Percentiles rank a stretch among this genome's conserved stretches.
Evolutionary conservation across 2,888 invertebrate genomes (phyloP).

Genomic region (Macroteleia sp.): DNA sequence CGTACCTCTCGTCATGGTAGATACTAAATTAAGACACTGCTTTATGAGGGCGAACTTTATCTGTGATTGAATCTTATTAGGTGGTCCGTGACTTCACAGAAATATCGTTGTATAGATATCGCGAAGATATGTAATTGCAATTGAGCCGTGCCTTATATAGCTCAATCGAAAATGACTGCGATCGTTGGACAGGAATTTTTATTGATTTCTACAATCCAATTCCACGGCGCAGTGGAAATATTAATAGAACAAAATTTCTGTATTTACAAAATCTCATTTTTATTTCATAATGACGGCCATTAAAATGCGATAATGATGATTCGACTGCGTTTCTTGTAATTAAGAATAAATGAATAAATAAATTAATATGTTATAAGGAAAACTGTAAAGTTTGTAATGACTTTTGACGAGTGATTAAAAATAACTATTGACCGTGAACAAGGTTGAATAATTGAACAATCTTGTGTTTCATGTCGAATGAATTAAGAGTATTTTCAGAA

Average conservation of each 20-base stretch:
- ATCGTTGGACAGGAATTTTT: constrained; percentile 31
- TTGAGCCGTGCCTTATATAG: constrained; percentile 45
- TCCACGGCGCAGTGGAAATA: not conserved
- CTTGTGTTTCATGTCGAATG: no score
- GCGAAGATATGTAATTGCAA: constrained; percentile 61
- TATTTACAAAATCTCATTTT: not conserved
- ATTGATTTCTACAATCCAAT: constrained; percentile 32
- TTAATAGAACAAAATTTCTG: constrained; percentile 12
- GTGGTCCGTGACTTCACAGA: constrained; percentile 64
- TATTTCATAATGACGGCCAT: not conserved
- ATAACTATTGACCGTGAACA: no score
- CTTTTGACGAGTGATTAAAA: no score
- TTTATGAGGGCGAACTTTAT: constrained; percentile 55
- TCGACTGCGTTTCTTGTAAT: not conserved
- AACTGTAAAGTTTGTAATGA: no score
- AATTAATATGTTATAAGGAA: no score
- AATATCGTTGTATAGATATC: constrained; percentile 63
- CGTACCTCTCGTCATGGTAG: constrained; percentile 40
- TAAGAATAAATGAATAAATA: no score
- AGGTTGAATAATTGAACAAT: no score
- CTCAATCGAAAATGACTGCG: constrained; percentile 42
- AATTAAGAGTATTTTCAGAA: no score
- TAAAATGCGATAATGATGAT: constrained; percentile 6
- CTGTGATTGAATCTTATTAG: constrained; percentile 66
- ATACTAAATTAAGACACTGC: constrained; percentile 61